Evolutionary conservation across 2,888 invertebrate genomes (phyloP).

Genomic region (Acleris sparsana): DNA sequence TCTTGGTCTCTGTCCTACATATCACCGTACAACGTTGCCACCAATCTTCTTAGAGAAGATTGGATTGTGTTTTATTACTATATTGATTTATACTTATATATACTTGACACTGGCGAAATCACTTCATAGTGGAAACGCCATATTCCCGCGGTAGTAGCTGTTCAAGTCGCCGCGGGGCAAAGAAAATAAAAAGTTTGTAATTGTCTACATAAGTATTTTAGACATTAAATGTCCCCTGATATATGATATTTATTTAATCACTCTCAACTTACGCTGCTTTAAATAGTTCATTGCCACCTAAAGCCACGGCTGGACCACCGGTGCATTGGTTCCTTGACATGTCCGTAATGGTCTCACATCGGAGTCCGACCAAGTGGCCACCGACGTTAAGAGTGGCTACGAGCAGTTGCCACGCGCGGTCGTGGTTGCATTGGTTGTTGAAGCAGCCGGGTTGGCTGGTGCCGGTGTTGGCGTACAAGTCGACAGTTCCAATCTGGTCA

Average conservation of each 20-base stretch:
- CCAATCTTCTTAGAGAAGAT: too few relatives aligned
- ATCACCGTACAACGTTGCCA: too few relatives aligned
- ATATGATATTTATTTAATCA: neutral
- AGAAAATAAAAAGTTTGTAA: too few relatives aligned
- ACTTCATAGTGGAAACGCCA: too few relatives aligned
- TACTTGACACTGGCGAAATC: too few relatives aligned
- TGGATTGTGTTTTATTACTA: too few relatives aligned
- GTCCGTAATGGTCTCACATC: slow-evolving; percentile 28
- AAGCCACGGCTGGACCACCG: slow-evolving; percentile 1
- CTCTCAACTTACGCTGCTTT: neutral
- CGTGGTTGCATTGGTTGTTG: slow-evolving; percentile 27
- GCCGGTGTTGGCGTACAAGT: slow-evolving; percentile 49
- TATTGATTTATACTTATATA: too few relatives aligned
- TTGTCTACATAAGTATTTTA: too few relatives aligned
- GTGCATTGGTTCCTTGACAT: slow-evolving; percentile 32
- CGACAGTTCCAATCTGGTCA: slow-evolving; percentile 20
- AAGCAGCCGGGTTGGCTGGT: slow-evolving; percentile 20
- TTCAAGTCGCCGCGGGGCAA: too few relatives aligned
- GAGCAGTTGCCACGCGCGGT: slow-evolving; percentile 30
- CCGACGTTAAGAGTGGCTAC: slow-evolving; percentile 23
- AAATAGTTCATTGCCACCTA: slow-evolving; percentile 20
- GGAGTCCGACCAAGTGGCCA: slow-evolving; percentile 20
- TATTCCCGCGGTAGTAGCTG: too few relatives aligned
- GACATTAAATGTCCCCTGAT: neutral
- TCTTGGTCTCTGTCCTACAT: too few relatives aligned